Evolutionary conservation across 92 coral and sea anemone species (phyloP).

Genomic region (Heliopora coerulea): DNA sequence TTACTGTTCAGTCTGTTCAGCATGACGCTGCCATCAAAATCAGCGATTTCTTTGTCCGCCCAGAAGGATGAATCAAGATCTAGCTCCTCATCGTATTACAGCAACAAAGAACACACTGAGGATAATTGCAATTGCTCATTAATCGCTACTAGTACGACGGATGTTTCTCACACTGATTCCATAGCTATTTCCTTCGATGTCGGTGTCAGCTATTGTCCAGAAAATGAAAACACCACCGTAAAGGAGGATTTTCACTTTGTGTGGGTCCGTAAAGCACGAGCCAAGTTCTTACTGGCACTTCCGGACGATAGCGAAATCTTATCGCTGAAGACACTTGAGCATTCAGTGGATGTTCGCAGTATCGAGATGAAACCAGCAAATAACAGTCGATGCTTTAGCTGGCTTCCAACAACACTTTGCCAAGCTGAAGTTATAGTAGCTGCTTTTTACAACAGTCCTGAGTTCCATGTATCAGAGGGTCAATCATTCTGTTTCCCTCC

Average conservation of each 20-base stretch:
- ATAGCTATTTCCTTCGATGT: slow-evolving; percentile 35
- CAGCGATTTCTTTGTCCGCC: not conserved
- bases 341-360: slow-evolving; percentile 11
- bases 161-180: slow-evolving; percentile 7
- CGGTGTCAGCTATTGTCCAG: slow-evolving; percentile 3
- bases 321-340: slow-evolving; percentile 74
- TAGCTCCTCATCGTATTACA: too few relatives aligned
- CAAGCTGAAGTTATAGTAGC: slow-evolving; percentile 28
- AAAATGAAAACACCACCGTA: not conserved
- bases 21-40: not conserved
- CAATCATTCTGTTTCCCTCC: slow-evolving; percentile 32
- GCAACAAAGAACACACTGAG: not conserved
- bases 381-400: slow-evolving; percentile 13
- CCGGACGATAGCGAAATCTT: slow-evolving; percentile 96
- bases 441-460: slow-evolving; percentile 17
- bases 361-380: slow-evolving; percentile 19
- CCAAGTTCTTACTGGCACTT: slow-evolving; percentile 80
- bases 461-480: slow-evolving; percentile 13
- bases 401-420: slow-evolving; percentile 12
- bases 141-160: not conserved
- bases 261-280: slow-evolving; percentile 76
- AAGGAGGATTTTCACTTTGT: slow-evolving; percentile 35
- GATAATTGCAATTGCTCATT: slow-evolving; percentile 29
- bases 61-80: not conserved
- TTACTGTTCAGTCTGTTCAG: not conserved